These are phyloP conservation scores for Pipra filicauda DNA, from an alignment of 2,113 vertebrate genomes.

Conservation along the genomic window DNA sequence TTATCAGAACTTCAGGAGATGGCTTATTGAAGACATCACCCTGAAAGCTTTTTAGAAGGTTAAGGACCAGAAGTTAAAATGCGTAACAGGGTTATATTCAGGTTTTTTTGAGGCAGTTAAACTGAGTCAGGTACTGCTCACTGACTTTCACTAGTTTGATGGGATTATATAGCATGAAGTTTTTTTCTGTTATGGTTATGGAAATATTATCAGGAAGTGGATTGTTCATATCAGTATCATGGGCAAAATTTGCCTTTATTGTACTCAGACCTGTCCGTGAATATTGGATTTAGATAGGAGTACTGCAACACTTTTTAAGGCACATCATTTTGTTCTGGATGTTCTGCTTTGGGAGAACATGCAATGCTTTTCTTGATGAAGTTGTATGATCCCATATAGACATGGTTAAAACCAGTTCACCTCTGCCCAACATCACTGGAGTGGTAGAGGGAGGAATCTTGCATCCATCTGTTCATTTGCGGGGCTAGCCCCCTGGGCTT, in stretches of 20 bases:
- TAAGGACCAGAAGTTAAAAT: background rate
- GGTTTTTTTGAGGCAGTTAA: background rate
- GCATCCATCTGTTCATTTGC: background rate
- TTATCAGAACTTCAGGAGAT: background rate
- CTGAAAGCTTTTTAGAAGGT: background rate
- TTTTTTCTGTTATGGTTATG: background rate
- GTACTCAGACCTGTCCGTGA: background rate
- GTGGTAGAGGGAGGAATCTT: background rate
- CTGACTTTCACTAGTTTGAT: background rate
- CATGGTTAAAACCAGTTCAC: background rate
- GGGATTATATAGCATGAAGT: background rate
- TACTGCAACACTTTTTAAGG: background rate
- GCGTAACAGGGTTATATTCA: background rate
- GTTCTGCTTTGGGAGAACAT: background rate
- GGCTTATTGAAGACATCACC: background rate
- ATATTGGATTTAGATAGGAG: background rate
- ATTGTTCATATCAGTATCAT: background rate
- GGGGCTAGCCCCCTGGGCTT: fast-evolving
- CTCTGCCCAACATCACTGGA: background rate
- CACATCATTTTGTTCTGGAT: background rate
- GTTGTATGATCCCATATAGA: background rate
- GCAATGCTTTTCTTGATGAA: background rate
- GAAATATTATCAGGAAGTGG: background rate
- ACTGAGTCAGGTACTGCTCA: background rate
- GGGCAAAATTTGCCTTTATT: background rate